Evolutionary conservation across 2,888 invertebrate genomes (phyloP).

Genomic region (Leptopilina drosophilae): DNA sequence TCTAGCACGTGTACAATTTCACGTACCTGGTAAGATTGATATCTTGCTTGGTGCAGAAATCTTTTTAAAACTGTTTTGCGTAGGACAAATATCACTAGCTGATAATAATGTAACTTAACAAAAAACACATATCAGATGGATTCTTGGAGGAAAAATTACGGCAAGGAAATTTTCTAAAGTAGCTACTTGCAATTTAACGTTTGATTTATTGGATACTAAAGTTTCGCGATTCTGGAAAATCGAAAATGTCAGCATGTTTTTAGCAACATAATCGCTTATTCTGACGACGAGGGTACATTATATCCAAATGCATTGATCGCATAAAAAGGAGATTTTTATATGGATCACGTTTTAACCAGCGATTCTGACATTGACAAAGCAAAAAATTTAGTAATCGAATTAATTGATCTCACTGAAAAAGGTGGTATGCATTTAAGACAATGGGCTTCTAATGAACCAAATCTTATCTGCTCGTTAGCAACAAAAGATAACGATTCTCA

Average conservation of each 20-base stretch:
- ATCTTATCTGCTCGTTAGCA: not conserved
- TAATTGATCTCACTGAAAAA: not conserved
- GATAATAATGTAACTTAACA: constrained; percentile 30
- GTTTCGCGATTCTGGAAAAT: not conserved
- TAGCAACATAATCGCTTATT: not conserved
- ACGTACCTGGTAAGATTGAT: constrained; percentile 30
- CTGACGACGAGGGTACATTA: not conserved
- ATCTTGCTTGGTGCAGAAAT: constrained; percentile 28
- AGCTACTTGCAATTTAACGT: not conserved
- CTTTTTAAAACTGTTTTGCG: constrained; percentile 37
- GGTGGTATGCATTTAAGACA: not conserved
- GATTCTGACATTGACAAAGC: not conserved
- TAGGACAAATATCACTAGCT: constrained; percentile 19
- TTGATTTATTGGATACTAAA: not conserved
- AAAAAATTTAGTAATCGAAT: not conserved
- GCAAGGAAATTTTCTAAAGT: not conserved
- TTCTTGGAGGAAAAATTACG: constrained; percentile 5
- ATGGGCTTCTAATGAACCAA: not conserved
- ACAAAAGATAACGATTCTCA: not conserved
- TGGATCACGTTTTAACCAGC: not conserved
- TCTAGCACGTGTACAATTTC: constrained; percentile 34
- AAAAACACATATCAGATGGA: constrained; percentile 43
- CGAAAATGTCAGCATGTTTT: not conserved
- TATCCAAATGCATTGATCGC: not conserved
- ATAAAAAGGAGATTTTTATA: not conserved